Conservation (phyloP, 2,888 invertebrate species). For the Ashinkailepas kermadecensis region DNA sequence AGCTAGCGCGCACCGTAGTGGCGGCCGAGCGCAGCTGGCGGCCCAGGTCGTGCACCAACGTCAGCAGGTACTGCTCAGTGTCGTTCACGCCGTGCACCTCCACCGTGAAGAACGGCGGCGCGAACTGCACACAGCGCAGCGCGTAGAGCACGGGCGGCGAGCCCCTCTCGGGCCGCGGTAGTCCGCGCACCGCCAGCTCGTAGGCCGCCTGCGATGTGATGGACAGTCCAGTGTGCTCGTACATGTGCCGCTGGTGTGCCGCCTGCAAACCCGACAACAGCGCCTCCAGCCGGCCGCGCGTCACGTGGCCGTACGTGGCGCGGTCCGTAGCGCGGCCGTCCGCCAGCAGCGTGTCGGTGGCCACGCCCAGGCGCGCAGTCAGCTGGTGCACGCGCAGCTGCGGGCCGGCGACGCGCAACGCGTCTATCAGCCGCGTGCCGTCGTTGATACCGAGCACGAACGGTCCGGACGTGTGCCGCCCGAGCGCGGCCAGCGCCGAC, state of each 20-base stretch:
- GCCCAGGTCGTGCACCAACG: conserved; percentile 76
- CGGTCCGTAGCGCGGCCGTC: conserved; percentile 36
- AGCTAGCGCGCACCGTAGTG: conserved; percentile 67
- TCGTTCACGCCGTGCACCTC: conserved; percentile 85
- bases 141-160: conserved; percentile 74
- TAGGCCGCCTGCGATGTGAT: conserved; percentile 63
- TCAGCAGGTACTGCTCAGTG: conserved; percentile 63
- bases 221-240: conserved; percentile 54
- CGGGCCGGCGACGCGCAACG: neutral
- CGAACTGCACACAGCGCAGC: conserved; percentile 72
- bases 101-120: conserved; percentile 57
- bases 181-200: conserved; percentile 74
- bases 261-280: conserved; percentile 73
- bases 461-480: neutral
- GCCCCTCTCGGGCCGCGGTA: conserved; percentile 62
- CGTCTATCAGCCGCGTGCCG: neutral
- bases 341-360: conserved; percentile 33
- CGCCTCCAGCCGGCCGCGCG: conserved; percentile 55
- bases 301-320: conserved; percentile 42
- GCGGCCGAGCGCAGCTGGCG: conserved; percentile 68
- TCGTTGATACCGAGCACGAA: neutral
- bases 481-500: neutral
- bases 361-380: conserved; percentile 35
- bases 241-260: conserved; percentile 77
- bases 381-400: conserved; percentile 33